Conservation (phyloP, 2,888 invertebrate genomes). For the Pterobdella sp. region DNA sequence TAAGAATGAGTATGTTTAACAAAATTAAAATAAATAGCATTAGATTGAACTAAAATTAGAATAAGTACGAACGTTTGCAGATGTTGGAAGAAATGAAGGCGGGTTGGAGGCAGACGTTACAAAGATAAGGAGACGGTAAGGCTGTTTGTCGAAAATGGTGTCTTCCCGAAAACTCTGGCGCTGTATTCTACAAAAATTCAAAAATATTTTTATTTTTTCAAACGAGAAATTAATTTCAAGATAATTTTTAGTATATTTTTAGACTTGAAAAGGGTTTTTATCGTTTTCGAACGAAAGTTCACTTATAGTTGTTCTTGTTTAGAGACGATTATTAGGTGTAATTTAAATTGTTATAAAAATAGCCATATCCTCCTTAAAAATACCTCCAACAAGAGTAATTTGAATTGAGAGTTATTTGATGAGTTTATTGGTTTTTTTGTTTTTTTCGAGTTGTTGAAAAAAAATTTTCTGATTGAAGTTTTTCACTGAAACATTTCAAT, state of each 20-base stretch:
- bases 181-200: not conserved
- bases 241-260: not conserved
- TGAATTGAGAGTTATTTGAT: too few relatives aligned
- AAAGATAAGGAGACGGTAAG: conserved; percentile 33
- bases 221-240: not conserved
- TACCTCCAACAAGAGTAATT: too few relatives aligned
- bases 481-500: too few relatives aligned
- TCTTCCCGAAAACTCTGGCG: conserved; percentile 1
- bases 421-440: too few relatives aligned
- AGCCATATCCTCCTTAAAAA: too few relatives aligned
- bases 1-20: too few relatives aligned
- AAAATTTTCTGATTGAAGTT: too few relatives aligned
- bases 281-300: not conserved
- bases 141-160: conserved; percentile 35
- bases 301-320: not conserved
- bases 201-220: not conserved
- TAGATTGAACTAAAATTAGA: too few relatives aligned
- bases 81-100: conserved; percentile 35
- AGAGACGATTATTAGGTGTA: not conserved
- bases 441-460: too few relatives aligned
- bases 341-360: too few relatives aligned
- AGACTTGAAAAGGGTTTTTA: not conserved
- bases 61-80: conserved; percentile 35
- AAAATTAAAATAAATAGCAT: too few relatives aligned
- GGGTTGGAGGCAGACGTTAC: conserved; percentile 33